phyloP scores from a whole-genome alignment of 1,140 invertebrate genomes.

The Monomorium pharaonis region DNA sequence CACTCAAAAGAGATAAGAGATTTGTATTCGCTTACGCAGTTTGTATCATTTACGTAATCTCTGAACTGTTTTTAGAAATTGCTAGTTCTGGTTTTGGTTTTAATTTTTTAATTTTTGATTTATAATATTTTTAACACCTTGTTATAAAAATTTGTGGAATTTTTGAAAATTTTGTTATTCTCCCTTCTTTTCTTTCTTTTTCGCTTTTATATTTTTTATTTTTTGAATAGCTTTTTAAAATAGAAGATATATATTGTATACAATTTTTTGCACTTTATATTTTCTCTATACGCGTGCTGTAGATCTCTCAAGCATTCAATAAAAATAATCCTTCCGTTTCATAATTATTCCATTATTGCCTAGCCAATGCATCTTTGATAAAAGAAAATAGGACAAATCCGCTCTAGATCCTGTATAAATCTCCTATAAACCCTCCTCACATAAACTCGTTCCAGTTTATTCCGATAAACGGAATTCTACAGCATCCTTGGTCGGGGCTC shows the following conservation, averaged over 20 bases:
- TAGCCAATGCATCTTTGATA: conserved; percentile 1
- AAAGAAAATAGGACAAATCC: conserved; percentile 31
- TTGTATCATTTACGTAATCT: neutral
- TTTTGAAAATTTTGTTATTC: neutral
- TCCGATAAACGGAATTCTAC: conserved; percentile 33
- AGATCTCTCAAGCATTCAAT: neutral
- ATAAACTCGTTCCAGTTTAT: conserved; percentile 40
- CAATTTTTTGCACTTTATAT: neutral
- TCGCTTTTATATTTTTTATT: neutral
- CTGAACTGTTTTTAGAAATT: too few relatives aligned
- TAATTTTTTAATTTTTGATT: too few relatives aligned
- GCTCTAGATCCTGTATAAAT: conserved; percentile 28
- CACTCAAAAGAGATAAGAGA: neutral
- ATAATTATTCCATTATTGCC: conserved; percentile 36
- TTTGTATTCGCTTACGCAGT: neutral
- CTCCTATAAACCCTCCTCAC: conserved; percentile 28
- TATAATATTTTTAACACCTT: too few relatives aligned
- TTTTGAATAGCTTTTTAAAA: neutral
- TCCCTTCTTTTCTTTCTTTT: neutral
- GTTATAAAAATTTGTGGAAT: neutral
- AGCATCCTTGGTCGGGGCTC: conserved; percentile 14
- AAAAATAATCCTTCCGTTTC: neutral
- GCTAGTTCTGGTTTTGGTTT: too few relatives aligned
- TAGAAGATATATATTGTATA: neutral
- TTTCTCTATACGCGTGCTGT: neutral